phyloP scores from a whole-genome alignment of 2,113 vertebrate genomes.

The Solea senegalensis region DNA sequence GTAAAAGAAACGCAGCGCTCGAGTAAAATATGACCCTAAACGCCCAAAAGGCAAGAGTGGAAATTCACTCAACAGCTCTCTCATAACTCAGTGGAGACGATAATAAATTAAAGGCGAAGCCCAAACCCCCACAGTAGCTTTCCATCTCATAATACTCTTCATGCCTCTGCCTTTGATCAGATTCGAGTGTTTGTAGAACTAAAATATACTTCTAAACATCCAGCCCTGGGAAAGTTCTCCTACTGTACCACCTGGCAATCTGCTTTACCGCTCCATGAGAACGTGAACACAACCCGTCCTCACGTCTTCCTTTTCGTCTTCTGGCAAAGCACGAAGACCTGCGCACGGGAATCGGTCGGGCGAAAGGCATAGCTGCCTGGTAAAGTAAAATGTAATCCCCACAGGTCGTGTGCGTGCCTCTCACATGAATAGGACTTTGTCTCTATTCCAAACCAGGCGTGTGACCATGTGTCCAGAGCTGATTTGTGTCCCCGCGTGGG shows the following conservation, averaged over 20 bases:
- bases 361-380: constrained; percentile 3
- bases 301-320: constrained; percentile 30
- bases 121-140: constrained; percentile 51
- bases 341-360: constrained; percentile 17
- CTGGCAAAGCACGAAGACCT: constrained; percentile 50
- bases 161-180: constrained; percentile 43
- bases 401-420: constrained; percentile 16
- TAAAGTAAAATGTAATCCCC: constrained; percentile 40
- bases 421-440: constrained; percentile 25
- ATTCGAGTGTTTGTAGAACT: constrained; percentile 29
- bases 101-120: constrained; percentile 52
- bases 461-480: constrained; percentile 26
- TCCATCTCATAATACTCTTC: constrained; percentile 40
- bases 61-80: constrained; percentile 44
- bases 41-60: constrained; percentile 32
- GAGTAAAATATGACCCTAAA: constrained; percentile 39
- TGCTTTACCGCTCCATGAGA: constrained; percentile 62
- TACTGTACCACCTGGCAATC: constrained; percentile 54
- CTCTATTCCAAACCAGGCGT: constrained; percentile 27
- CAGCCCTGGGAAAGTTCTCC: constrained; percentile 63
- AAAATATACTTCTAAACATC: constrained; percentile 37
- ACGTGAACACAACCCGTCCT: constrained; percentile 50
- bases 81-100: constrained; percentile 39
- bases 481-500: constrained; percentile 42
- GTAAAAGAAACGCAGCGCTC: constrained; percentile 4